A percentile compares a stretch with the other conserved stretches of the same genome.
These are phyloP conservation scores for Echeneis naucrates DNA, from an alignment of 2,797 vertebrate species.

Conservation along the genomic window DNA sequence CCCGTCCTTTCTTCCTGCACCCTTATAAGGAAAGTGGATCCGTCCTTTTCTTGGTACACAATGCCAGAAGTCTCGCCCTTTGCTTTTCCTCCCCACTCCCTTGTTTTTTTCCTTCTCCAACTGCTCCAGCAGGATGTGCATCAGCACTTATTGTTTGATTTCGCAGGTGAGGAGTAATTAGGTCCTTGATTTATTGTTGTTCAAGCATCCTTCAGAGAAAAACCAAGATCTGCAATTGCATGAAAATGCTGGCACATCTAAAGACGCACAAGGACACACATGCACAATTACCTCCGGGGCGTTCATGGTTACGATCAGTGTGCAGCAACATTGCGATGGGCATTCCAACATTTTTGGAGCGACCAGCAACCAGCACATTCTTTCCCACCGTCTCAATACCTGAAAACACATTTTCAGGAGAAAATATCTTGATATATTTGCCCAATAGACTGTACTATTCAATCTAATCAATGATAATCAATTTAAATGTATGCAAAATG, in stretches of 20 bases:
- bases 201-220: conserved; percentile 24
- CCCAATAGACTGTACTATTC: background rate
- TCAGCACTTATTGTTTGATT: conserved; percentile 49
- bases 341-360: conserved; percentile 96
- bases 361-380: conserved; percentile 92
- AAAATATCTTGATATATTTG: background rate
- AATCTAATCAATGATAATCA: background rate
- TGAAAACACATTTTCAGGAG: conserved; percentile 47
- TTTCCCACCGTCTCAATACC: conserved; percentile 87
- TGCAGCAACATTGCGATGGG: conserved; percentile 94
- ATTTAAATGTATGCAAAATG: background rate
- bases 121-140: conserved; percentile 26
- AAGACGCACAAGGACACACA: conserved; percentile 1
- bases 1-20: conserved; percentile 56
- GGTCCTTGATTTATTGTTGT: conserved; percentile 3
- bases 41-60: background rate
- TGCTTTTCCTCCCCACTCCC: conserved; percentile 33
- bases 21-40: conserved; percentile 70
- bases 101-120: conserved; percentile 11
- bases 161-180: conserved; percentile 21
- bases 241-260: background rate
- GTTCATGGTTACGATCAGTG: conserved; percentile 90
- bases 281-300: conserved; percentile 88
- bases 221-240: conserved; percentile 27
- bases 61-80: conserved; percentile 33